A percentile compares a stretch with the other conserved stretches of the same genome.
Conservation (phyloP, 2,113 vertebrate genomes). For the rat (Rattus norvegicus) region GRCr8 NC_086022.1:66097501-66098000, state of each 20-base stretch:
- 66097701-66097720: background rate
- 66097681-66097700: background rate
- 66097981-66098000: background rate
- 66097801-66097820: background rate
- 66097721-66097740: background rate
- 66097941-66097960: background rate
- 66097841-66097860: background rate
- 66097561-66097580: slow-evolving; percentile 35
- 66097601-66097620: background rate
- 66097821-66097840: background rate
- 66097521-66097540: background rate
- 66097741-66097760: background rate
- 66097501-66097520: background rate
- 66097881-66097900: background rate
- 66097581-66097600: background rate
- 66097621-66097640: background rate
- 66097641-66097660: background rate
- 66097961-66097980: background rate
- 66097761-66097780: background rate
- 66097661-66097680: background rate
- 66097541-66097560: slow-evolving; percentile 19
- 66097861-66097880: background rate
- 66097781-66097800: background rate
- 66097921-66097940: background rate
- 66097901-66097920: background rate